Percentiles rank a stretch among this genome's conserved stretches.
These are phyloP conservation scores for Scophthalmus maximus DNA, from an alignment of 2,113 vertebrate species.

Conservation along the genomic window DNA sequence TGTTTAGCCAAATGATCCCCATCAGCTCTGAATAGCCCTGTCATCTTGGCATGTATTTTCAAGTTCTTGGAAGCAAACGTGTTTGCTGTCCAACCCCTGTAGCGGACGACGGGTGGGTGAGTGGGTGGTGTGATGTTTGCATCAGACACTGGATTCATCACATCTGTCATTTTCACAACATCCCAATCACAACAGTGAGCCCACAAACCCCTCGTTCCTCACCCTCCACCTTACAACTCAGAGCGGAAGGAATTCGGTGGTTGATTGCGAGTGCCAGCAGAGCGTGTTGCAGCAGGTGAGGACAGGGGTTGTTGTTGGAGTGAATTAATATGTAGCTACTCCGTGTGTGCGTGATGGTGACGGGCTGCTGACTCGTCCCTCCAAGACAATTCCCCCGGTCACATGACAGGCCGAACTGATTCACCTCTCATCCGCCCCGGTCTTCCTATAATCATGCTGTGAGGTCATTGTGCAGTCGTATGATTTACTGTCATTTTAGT, in stretches of 20 bases:
- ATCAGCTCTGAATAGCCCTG: slow-evolving; percentile 40
- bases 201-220: slow-evolving; percentile 35
- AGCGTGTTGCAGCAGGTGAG: slow-evolving; percentile 79
- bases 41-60: slow-evolving; percentile 61
- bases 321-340: slow-evolving; percentile 73
- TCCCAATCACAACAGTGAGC: slow-evolving; percentile 52
- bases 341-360: background rate
- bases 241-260: slow-evolving; percentile 74
- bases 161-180: slow-evolving; percentile 71
- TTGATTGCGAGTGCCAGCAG: slow-evolving; percentile 55
- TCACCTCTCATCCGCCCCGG: slow-evolving; percentile 30
- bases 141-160: slow-evolving; percentile 52
- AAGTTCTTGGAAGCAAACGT: slow-evolving; percentile 35
- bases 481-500: slow-evolving; percentile 46
- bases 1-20: slow-evolving; percentile 29
- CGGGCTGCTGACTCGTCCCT: background rate
- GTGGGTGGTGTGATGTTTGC: slow-evolving; percentile 29
- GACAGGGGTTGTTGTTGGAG: slow-evolving; percentile 64
- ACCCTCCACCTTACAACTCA: slow-evolving; percentile 29
- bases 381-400: slow-evolving; percentile 6
- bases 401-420: slow-evolving; percentile 35
- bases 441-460: slow-evolving; percentile 41
- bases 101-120: background rate
- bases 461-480: slow-evolving; percentile 14
- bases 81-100: slow-evolving; percentile 36